Conservation (phyloP, 2,888 invertebrate genomes). For the Entomobrya proxima region DNA sequence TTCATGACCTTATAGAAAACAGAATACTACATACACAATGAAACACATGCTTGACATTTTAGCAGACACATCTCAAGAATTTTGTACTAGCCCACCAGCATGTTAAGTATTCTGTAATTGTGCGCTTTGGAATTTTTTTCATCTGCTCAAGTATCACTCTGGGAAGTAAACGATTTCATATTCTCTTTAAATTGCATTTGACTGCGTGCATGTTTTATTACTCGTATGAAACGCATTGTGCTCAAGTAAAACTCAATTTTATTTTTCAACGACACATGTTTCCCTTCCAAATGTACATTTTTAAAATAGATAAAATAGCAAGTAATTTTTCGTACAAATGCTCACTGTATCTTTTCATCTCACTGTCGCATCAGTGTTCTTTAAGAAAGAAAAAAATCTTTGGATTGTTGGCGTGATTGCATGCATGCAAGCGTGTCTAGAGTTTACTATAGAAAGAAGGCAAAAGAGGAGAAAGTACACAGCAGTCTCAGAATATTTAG, state of each 20-base stretch:
- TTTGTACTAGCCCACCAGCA: no score
- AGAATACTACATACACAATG: no score
- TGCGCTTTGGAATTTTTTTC: background rate
- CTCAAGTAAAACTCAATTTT: background rate
- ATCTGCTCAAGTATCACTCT: background rate
- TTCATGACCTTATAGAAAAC: no score
- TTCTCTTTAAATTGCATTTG: background rate
- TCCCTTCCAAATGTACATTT: background rate
- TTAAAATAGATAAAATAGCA: background rate
- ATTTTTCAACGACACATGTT: background rate
- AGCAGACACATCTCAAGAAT: no score
- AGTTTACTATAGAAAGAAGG: background rate
- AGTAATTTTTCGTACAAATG: constrained; percentile 17
- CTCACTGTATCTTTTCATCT: background rate
- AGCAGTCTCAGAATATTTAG: background rate
- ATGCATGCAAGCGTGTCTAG: constrained; percentile 8
- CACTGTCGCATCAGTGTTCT: background rate
- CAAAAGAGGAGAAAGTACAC: background rate
- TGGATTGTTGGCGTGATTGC: constrained; percentile 13
- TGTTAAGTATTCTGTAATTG: no score
- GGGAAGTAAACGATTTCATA: no score
- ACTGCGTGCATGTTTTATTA: background rate
- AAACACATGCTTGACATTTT: no score
- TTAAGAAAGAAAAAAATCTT: background rate
- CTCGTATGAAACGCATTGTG: background rate